Base-by-base conservation (phyloP, 2,888 invertebrate species). In the Stratiomys singularior region DNA sequence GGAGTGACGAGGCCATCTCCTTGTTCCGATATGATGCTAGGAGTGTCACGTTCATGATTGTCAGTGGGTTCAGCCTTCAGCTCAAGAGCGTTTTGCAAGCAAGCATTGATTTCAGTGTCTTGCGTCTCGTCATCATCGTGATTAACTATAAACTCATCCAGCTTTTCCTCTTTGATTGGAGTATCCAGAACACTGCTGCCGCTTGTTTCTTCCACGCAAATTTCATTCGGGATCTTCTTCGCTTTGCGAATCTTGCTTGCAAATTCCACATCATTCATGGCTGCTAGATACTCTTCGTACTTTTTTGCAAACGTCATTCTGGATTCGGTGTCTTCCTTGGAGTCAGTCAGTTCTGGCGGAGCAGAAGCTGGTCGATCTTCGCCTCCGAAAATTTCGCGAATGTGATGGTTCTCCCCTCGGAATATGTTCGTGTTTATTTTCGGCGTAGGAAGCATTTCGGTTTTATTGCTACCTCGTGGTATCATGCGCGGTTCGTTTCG, bases 341-440 rank as follows among this genome's bases (percentile, higher is more conserved):
- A 60, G 18, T 80, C 78, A 13, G 64, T 60, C 27, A 86, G 84
- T 78, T 85, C 84, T 0, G 95, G 94, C 0, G 95, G 94, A 0
- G 95, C 94, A 0, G 94, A 94, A 0, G 94, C 94, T 0, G 95
- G 94, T 58, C 94, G 89, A 83, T 95, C 94, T 79, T 84, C 85
- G 1, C 85, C 86, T 0, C 94, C 94, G 85, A 95, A 95, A 1
- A 95, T 94, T 87, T 95, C 94, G 81, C 93, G 92, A 44, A 74
- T 74, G 18, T 74, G 74, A 60, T 74, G 74, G 23, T 74, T 58
- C 37, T 74, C 74, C 21, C 44, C 58, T 18, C 71, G 80, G 76
- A 25, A 77, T 56, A 67, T 79, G 78, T n/a, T 80, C 9, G 37
- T 37, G 76, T n/a, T 78, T 15, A 60, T 77, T 37, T 81, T 79